These are phyloP conservation scores for Phocoena sinus DNA, from an alignment of 2,113 vertebrate genomes.

Conservation along the genomic window DNA sequence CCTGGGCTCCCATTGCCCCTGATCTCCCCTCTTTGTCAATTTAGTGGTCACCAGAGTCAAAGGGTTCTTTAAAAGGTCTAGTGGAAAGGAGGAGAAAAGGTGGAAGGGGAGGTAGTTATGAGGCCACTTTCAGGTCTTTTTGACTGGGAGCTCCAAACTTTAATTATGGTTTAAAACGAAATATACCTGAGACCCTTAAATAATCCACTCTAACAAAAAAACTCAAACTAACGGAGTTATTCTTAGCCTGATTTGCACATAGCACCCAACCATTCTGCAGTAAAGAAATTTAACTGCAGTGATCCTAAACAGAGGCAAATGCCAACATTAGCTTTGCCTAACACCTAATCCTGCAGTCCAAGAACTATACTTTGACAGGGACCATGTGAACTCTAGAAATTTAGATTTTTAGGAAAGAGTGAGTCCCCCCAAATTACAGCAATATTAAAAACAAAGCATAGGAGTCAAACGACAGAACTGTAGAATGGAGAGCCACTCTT, in stretches of 20 bases:
- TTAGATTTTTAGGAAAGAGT: neutral
- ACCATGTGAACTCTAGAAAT: neutral
- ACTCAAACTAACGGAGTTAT: neutral
- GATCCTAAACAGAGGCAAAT: neutral
- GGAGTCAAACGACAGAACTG: neutral
- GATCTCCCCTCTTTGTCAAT: neutral
- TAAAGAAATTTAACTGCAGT: neutral
- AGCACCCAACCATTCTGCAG: neutral
- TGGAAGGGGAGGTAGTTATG: neutral
- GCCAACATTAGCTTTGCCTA: neutral
- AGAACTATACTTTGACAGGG: neutral
- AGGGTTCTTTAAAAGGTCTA: neutral
- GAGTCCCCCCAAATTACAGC: neutral
- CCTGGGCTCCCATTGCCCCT: neutral
- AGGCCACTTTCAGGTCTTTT: neutral
- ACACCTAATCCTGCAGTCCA: neutral
- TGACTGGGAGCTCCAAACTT: neutral
- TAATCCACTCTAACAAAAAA: neutral
- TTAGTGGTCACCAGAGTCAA: neutral
- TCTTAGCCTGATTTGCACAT: neutral
- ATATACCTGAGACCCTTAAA: neutral
- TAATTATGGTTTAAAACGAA: neutral
- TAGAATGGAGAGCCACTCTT: neutral
- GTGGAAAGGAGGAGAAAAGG: neutral
- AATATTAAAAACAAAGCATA: neutral